These are phyloP conservation scores for Thaumatotibia leucotreta DNA, from an alignment of 1,140 invertebrate species.

Conservation along the genomic window DNA sequence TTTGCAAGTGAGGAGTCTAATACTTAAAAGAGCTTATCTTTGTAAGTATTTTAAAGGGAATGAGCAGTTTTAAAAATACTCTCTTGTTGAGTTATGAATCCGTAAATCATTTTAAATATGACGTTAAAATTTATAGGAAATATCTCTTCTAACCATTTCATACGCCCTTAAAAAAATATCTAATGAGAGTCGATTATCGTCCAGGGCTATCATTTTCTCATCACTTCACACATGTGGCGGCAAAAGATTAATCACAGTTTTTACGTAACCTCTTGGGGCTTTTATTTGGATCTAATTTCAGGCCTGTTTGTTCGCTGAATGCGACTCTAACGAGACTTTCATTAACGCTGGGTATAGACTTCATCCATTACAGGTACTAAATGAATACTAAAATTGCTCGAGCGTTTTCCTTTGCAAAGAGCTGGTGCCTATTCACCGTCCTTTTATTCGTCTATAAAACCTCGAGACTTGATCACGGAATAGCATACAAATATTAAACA, in stretches of 20 bases:
- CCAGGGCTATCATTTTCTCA: constrained; percentile 9
- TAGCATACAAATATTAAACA: too few relatives aligned
- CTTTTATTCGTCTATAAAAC: neutral
- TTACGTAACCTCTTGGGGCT: constrained; percentile 1
- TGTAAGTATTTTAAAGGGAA: too few relatives aligned
- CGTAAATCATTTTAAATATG: neutral
- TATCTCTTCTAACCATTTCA: neutral
- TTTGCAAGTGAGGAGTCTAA: neutral
- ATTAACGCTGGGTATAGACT: constrained; percentile 1
- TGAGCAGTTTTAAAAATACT: too few relatives aligned
- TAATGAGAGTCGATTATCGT: constrained; percentile 10
- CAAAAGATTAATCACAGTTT: constrained; percentile 11
- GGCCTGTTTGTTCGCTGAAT: constrained; percentile 10
- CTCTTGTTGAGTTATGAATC: neutral
- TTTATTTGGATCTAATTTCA: constrained; percentile 10
- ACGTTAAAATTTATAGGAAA: too few relatives aligned
- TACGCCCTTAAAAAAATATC: neutral
- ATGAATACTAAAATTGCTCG: constrained; percentile 11
- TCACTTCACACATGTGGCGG: constrained; percentile 11
- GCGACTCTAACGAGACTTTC: constrained; percentile 14
- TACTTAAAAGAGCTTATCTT: too few relatives aligned
- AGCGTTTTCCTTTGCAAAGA: neutral
- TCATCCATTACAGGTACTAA: constrained; percentile 8
- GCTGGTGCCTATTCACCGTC: neutral
- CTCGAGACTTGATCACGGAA: neutral